Percentiles rank a stretch among this genome's conserved stretches.
Conservation (phyloP, 2,888 invertebrate genomes). For the Pediacus dermestoides region DNA sequence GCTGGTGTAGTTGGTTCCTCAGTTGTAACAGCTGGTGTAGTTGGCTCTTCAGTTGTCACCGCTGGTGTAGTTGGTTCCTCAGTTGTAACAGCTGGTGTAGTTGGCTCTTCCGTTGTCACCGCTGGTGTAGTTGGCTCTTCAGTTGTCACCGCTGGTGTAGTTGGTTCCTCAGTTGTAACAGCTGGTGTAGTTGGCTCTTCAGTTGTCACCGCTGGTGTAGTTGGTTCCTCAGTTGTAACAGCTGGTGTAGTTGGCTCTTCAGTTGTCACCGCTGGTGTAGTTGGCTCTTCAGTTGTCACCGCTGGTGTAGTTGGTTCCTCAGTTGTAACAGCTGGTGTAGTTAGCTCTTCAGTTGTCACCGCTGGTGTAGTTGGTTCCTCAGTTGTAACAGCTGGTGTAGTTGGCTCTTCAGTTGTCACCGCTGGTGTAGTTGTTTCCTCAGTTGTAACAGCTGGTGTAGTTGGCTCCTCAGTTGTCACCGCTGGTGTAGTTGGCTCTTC, state of each 20-base stretch:
- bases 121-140: background rate
- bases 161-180: slow-evolving; percentile 1
- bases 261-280: slow-evolving; percentile 1
- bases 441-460: slow-evolving; percentile 16
- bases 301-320: background rate
- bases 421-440: background rate
- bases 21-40: slow-evolving; percentile 7
- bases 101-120: slow-evolving; percentile 37
- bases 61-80: slow-evolving; percentile 11
- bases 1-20: background rate
- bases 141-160: slow-evolving; percentile 16
- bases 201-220: slow-evolving; percentile 1
- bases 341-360: slow-evolving; percentile 6
- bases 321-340: slow-evolving; percentile 7
- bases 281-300: slow-evolving; percentile 16
- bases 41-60: slow-evolving; percentile 6
- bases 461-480: background rate
- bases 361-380: slow-evolving; percentile 11
- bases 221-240: slow-evolving; percentile 26
- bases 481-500: slow-evolving; percentile 7
- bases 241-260: slow-evolving; percentile 43
- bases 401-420: slow-evolving; percentile 37
- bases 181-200: slow-evolving; percentile 7
- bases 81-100: slow-evolving; percentile 30
- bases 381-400: slow-evolving; percentile 30